Evolutionary conservation across 2,888 invertebrate species (phyloP), one percentile per base, ranked within the genome.

Genomic region (Dolomedes plantarius): DNA sequence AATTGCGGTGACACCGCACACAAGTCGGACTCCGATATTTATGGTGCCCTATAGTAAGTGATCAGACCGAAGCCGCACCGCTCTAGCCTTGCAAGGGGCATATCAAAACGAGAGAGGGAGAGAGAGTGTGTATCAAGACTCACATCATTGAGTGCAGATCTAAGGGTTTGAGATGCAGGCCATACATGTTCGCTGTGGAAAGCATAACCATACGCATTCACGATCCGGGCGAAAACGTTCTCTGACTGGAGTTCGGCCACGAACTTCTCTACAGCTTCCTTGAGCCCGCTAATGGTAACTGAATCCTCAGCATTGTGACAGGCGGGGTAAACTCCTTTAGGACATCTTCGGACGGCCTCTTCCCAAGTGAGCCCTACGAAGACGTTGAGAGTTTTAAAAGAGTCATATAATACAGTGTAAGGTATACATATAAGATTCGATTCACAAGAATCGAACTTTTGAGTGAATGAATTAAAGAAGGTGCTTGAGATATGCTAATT

Each of bases 301-400:
- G 96, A 97, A 91, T 99, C 98, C 87, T 93, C 93, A 82, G 97
- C 95, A 92, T 99, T 99, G 93, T 99, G 98, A 91, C 99, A 99
- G 71, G 98, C 98, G 13, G 97, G 95, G 90, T 93, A 94, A 19
- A 98, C 93, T 90, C 94, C 96, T 32, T 94, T 91, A 23, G 98
- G 97, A 90, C 96, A 95, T 76, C 94, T 93, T 89, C 92, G 92
- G 90, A 93, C 93, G 75, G 94, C 94, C 89, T 96, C 95, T 90
- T 96, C 95, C 97, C 97, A 98, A 85, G 95, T 94, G 93, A 50
- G n/a, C n/a, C n/a, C n/a, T n/a, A n/a, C n/a, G n/a, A n/a, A n/a
- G 9, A 41, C 41, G 16, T 13, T 1, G 27, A 27, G 27, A 27
- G 27, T 27, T 27, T n/a, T n/a, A n/a, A n/a, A n/a, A n/a, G n/a